Base-by-base conservation (phyloP, 2,797 vertebrate genomes). In the Pogonophryne albipinna region DNA sequence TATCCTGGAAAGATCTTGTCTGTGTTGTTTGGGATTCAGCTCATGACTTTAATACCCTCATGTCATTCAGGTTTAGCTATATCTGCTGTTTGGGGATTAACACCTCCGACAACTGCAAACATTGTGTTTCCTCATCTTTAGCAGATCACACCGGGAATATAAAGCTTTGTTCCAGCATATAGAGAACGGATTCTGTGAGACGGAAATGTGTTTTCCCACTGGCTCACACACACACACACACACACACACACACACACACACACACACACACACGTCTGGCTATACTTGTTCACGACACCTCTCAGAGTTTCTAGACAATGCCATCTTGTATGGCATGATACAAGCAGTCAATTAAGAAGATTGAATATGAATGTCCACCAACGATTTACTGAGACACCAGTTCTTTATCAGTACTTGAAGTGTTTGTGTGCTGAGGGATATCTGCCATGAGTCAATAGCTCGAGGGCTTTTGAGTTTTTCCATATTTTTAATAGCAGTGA, bases 21-120 rank as follows among this genome's bases (percentile, higher is more conserved):
- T 78, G 75, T 82, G 38, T 58, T 62, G 19, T 87, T 90, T 86
- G 74, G 76, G 62, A 91, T 89, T 88, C 89, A 78, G 75, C 0
- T 11, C 8, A 61, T 69, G 66, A 19, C 90, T 80, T 85, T 83
- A 79, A 91, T 91, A 84, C 82, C 80, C 77, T 73, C 60, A 5
- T 85, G 92, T 81, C 90, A 85, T 84, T 89, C 88, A 74, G 76
- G 49, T 89, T 91, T 82, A 87, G 86, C 83, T 79, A 65, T 76
- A 85, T 90, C 85, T 90, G 81, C 85, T 89, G 53, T 87, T 84
- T 80, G 83, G 75, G 88, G 89, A 91, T 91, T 91, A 92, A 77
- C 87, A 79, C 84, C 78, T 83, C 66, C 82, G 88, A 85, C 88
- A 91, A 92, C 64, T 17, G 82, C 83, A 87, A 91, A 92, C 88